Evolutionary conservation across 2,797 vertebrate species (phyloP).

Genomic region (Phalloptychus januarius): DNA sequence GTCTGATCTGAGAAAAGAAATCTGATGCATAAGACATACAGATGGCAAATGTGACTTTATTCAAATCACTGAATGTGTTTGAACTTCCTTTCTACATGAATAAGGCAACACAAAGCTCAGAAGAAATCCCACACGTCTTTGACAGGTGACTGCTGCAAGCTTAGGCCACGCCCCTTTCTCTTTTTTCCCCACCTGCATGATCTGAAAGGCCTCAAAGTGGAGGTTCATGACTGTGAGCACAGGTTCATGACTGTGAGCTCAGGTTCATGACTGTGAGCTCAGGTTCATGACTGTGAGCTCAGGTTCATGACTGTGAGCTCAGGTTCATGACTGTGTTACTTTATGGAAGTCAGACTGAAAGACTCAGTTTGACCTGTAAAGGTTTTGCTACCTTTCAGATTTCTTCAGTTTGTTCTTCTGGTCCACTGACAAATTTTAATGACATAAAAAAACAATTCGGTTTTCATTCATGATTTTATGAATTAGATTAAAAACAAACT

Average conservation of each 20-base stretch:
- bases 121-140: not conserved
- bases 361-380: not conserved
- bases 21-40: not conserved
- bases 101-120: not conserved
- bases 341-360: not conserved
- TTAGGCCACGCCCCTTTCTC: not conserved
- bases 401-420: not conserved
- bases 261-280: too few species aligned
- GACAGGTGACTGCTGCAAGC: not conserved
- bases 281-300: too few species aligned
- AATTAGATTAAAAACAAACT: too few species aligned
- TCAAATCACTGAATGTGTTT: not conserved
- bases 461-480: too few species aligned
- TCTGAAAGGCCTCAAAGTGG: not conserved
- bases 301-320: too few species aligned
- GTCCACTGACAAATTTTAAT: not conserved
- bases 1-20: not conserved
- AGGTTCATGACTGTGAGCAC: not conserved
- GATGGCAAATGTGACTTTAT: not conserved
- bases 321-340: not conserved
- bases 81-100: not conserved
- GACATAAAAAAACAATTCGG: not conserved
- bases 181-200: not conserved
- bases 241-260: too few species aligned
- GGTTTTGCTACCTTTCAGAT: not conserved